Percentiles rank a stretch among this genome's conserved stretches.
phyloP scores from a whole-genome alignment of 2,113 vertebrate species.

The Verasper variegatus region DNA sequence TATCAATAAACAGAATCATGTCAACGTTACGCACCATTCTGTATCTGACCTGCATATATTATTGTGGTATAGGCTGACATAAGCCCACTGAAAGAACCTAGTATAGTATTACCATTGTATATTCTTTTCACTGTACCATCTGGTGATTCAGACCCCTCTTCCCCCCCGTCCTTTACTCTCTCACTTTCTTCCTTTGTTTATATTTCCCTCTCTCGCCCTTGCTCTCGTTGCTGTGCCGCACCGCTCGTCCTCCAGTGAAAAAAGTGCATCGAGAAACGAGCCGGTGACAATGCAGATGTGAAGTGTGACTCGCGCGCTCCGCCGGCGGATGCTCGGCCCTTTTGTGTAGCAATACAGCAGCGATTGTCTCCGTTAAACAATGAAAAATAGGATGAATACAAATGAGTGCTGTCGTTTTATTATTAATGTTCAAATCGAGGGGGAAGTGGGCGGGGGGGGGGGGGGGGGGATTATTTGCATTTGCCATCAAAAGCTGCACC shows the following conservation, averaged over 20 bases:
- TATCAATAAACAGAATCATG: neutral
- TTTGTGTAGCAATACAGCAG: constrained; percentile 26
- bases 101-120: constrained; percentile 72
- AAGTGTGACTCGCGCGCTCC: constrained; percentile 22
- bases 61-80: constrained; percentile 43
- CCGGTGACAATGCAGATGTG: constrained; percentile 50
- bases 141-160: constrained; percentile 63
- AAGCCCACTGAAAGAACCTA: constrained; percentile 53
- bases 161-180: constrained; percentile 20
- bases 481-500: constrained; percentile 9
- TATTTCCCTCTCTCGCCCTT: constrained; percentile 30
- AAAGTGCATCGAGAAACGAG: constrained; percentile 10
- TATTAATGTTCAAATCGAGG: constrained; percentile 13
- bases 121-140: constrained; percentile 78
- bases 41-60: constrained; percentile 1
- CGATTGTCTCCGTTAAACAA: constrained; percentile 26
- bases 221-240: neutral
- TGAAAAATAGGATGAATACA: neutral
- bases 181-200: constrained; percentile 51
- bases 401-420: constrained; percentile 12
- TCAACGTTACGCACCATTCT: constrained; percentile 4
- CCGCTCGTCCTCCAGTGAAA: neutral
- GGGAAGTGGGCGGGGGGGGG: neutral
- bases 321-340: constrained; percentile 11
- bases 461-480: neutral